Evolutionary conservation across 1,140 invertebrate species (phyloP), one percentile per base, ranked within the genome.

Genomic region (Himalopsyche phryganea): DNA sequence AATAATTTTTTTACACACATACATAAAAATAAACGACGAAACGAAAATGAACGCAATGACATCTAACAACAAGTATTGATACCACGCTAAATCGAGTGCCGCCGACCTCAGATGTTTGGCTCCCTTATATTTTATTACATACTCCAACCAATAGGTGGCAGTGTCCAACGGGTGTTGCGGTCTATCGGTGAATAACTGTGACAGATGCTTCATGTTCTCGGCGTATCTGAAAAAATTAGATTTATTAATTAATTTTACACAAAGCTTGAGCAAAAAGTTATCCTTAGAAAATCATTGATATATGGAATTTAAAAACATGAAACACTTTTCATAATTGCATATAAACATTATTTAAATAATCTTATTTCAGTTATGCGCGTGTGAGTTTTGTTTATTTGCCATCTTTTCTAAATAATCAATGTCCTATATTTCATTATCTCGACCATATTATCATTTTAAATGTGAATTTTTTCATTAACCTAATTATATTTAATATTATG

Each of bases 51-150:
- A 59, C 14, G 32, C 61, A 53, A 79, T 70, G 2, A 84, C 80
- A 67, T 85, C 82, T 2, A 84, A 61, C 13, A 83, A 60, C 36
- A 80, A 74, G 65, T 82, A 82, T 62, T 83, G 73, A 66, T 80
- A 82, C 70, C 80, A 80, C n/a, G 72, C 69, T 51, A 84, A 71
- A 0, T 78, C 68, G 2, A 77, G 60, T 0, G 78, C 81, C 11
- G 77, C 72, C 1, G 80, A 77, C 42, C 71, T 67, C 61, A 84
- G 69, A 65, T 83, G 80, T 0, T 67, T 66, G 1, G 81, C 82
- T 32, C 82, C 83, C 38, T 76, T 74, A 60, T 84, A 75, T 10
- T 80, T 68, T 1, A 81, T 78, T 6, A 83, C 80, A 56, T 81
- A 81, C 58, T 83, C 81, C 15, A 78, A 73, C 81, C 81, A 83